Evolutionary conservation across 2,797 vertebrate species (phyloP), one percentile per base, ranked within the genome.

Genomic region (Philypnodon macrostomus): DNA sequence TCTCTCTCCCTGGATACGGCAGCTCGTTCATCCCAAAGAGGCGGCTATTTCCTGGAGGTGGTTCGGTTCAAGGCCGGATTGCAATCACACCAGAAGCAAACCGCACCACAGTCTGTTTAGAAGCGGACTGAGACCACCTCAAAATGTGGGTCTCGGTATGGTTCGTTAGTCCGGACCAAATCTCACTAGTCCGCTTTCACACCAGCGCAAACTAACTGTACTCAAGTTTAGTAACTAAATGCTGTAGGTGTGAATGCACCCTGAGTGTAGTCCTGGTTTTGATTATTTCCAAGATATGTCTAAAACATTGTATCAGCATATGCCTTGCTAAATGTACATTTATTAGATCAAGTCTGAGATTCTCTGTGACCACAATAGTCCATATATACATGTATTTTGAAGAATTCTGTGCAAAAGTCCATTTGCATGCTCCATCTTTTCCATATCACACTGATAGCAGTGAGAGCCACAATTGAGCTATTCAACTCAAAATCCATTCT

Each of bases 391-490:
- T n/a, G n/a, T n/a, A n/a, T n/a, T n/a, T n/a, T n/a, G n/a, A n/a
- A n/a, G n/a, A n/a, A n/a, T n/a, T n/a, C n/a, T n/a, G n/a, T n/a
- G n/a, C n/a, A n/a, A 9, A 42, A 27, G 39, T 40, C 13, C 13
- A 41, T 16, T 26, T 15, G 4, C 1, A 15, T 10, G 13, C n/a
- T 15, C 13, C 1, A 13, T 42, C 40, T 9, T 7, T 42, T 26
- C 11, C 23, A 15, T 9, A 14, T 8, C 13, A n/a, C 13, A 27
- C 13, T 7, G 7, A 29, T 8, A 40, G 13, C 13, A 14, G 19
- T 27, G 39, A 41, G 39, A 5, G 14, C 13, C 39, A 14, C 7
- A 9, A 42, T 29, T 42, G 40, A 42, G 26, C 29, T 29, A 42
- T 42, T 29, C 24, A 10, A 29, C 40, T 29, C 14, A 17, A 16